These are phyloP conservation scores for Pardosa pseudoannulata DNA, from an alignment of 2,888 invertebrate species.

Conservation along the genomic window DNA sequence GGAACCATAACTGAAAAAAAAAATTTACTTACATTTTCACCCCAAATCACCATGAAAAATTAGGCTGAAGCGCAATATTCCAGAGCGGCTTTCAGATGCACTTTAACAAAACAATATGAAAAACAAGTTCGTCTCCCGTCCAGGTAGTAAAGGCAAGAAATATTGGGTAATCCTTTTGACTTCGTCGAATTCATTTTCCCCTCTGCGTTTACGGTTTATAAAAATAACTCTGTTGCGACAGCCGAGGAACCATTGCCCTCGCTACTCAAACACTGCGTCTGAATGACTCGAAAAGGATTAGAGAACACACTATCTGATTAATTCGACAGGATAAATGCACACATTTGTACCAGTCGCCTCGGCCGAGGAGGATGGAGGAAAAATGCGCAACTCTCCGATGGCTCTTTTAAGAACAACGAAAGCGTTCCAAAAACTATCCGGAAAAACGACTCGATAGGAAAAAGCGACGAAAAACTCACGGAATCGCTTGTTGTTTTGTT, in stretches of 20 bases:
- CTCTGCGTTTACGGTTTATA: not conserved
- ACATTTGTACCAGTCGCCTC: not conserved
- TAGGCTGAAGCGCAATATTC: not conserved
- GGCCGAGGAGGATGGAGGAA: not conserved
- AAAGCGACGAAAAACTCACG: too few relatives aligned
- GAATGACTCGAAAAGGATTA: not conserved
- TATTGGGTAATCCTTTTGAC: not conserved
- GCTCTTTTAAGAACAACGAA: too few relatives aligned
- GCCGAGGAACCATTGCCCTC: not conserved
- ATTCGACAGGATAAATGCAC: not conserved
- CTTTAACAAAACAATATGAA: not conserved
- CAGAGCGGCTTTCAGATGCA: not conserved
- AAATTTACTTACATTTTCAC: not conserved
- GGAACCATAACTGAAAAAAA: not conserved
- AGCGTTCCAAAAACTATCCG: too few relatives aligned
- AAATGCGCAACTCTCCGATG: too few relatives aligned
- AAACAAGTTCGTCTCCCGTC: not conserved
- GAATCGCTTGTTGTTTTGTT: too few relatives aligned
- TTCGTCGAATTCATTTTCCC: not conserved
- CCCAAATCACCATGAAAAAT: slow-evolving; percentile 9
- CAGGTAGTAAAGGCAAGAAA: not conserved
- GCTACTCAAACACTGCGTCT: not conserved
- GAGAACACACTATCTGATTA: not conserved
- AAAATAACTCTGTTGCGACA: not conserved
- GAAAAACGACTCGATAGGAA: too few relatives aligned